Evolutionary conservation across 1,140 invertebrate genomes (phyloP).

Genomic region (Chrysopa pallens): DNA sequence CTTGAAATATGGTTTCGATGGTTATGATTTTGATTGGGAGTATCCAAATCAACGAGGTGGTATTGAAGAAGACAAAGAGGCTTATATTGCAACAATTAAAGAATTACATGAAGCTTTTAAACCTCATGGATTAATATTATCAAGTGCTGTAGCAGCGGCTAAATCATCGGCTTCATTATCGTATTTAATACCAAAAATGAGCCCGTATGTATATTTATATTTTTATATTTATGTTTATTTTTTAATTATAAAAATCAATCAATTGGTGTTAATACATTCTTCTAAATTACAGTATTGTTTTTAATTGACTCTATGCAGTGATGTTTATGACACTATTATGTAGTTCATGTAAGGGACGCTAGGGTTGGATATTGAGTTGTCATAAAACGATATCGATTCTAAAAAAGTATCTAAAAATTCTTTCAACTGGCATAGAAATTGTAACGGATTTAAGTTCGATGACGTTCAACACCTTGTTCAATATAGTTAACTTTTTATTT

Average conservation of each 20-base stretch:
- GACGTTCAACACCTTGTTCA: no score
- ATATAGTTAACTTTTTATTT: no score
- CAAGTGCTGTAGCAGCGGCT: constrained; percentile 38
- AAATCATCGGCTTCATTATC: constrained; percentile 28
- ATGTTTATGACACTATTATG: no score
- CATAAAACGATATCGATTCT: no score
- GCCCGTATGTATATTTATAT: constrained; percentile 25
- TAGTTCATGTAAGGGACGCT: no score
- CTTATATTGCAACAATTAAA: constrained; percentile 9
- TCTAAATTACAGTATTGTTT: no score
- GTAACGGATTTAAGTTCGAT: no score
- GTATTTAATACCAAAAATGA: constrained; percentile 33
- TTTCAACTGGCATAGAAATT: no score
- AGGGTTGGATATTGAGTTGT: no score
- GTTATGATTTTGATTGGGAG: constrained; percentile 41
- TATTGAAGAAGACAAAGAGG: constrained; percentile 17
- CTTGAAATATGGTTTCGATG: constrained; percentile 29
- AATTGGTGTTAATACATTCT: no score
- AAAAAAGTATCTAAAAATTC: no score
- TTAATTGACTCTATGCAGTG: no score
- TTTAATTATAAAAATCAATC: constrained; percentile 39
- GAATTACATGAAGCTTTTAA: constrained; percentile 27
- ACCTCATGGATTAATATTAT: constrained; percentile 27
- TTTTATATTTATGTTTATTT: constrained; percentile 41
- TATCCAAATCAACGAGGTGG: constrained; percentile 29